Evolutionary conservation across 2,888 invertebrate species (phyloP).

Genomic region (Patella depressa): DNA sequence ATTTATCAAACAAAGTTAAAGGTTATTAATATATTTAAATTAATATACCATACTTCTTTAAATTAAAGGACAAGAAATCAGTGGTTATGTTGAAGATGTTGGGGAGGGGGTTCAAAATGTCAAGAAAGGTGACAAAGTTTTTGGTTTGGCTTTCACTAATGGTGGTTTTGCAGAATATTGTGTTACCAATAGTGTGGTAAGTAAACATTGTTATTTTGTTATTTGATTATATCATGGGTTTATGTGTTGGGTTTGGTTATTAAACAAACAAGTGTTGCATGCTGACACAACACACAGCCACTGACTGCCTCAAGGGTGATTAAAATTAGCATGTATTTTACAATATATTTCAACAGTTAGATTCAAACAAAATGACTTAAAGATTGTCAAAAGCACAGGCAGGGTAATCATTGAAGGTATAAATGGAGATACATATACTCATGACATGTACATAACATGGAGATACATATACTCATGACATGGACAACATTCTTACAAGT

Average conservation of each 20-base stretch:
- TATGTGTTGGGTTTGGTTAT: background rate
- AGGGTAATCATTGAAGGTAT: too few relatives aligned
- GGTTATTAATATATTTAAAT: too few relatives aligned
- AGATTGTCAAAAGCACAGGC: too few relatives aligned
- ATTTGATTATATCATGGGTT: background rate
- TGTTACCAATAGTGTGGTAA: conserved; percentile 71
- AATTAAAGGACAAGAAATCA: conserved; percentile 75
- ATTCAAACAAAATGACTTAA: too few relatives aligned
- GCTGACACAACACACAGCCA: conserved; percentile 21
- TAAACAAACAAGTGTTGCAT: conserved; percentile 2
- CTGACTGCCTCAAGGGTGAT: conserved; percentile 16
- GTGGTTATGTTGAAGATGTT: conserved; percentile 77
- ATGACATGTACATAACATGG: too few relatives aligned
- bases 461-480: too few relatives aligned
- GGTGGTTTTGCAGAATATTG: conserved; percentile 77
- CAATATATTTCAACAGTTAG: too few relatives aligned
- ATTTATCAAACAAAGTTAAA: too few relatives aligned
- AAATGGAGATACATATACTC: too few relatives aligned
- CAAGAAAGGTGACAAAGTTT: conserved; percentile 76
- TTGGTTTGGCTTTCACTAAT: conserved; percentile 74
- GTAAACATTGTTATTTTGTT: conserved; percentile 40
- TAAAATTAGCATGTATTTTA: background rate
- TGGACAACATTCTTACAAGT: too few relatives aligned
- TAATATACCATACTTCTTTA: background rate
- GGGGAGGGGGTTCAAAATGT: conserved; percentile 73